Evolutionary conservation across 2,888 invertebrate genomes (phyloP).

Genomic region (Herminia tarsipennalis): DNA sequence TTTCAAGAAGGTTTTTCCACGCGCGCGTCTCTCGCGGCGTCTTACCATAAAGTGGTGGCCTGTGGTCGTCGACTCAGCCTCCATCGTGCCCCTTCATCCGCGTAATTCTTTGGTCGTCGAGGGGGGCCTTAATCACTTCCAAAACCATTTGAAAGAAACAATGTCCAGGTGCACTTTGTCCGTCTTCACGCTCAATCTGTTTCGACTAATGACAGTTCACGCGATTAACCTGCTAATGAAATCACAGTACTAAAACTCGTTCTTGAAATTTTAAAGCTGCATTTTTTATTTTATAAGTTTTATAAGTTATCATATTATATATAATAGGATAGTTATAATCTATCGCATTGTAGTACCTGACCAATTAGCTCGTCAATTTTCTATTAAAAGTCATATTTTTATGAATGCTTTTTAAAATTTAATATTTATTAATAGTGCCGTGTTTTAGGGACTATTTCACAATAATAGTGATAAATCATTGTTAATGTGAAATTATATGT

Average conservation of each 20-base stretch:
- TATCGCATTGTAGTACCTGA: too few relatives aligned
- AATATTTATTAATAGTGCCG: too few relatives aligned
- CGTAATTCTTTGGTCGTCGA: slow-evolving; percentile 57
- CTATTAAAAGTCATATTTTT: too few relatives aligned
- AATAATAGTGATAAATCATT: too few relatives aligned
- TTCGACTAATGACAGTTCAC: slow-evolving; percentile 51
- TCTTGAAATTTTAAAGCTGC: slow-evolving; percentile 7
- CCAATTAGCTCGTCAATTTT: too few relatives aligned
- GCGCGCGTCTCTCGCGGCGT: slow-evolving; percentile 59
- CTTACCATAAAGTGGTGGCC: slow-evolving; percentile 60
- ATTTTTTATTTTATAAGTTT: neutral
- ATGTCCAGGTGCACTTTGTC: slow-evolving; percentile 57
- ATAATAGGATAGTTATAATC: neutral
- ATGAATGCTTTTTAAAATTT: too few relatives aligned
- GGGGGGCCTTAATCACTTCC: slow-evolving; percentile 59
- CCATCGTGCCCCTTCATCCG: slow-evolving; percentile 68
- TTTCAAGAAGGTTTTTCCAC: slow-evolving; percentile 1
- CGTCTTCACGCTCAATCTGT: slow-evolving; percentile 60
- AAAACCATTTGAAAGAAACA: slow-evolving; percentile 56
- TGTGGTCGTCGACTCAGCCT: slow-evolving; percentile 57
- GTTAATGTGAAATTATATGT: too few relatives aligned
- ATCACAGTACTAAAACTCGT: slow-evolving; percentile 11
- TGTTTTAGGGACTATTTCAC: too few relatives aligned
- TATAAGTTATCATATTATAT: too few relatives aligned
- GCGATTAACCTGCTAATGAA: slow-evolving; percentile 48